These are phyloP conservation scores for Meloe dianella DNA, from an alignment of 2,888 invertebrate genomes.

Conservation along the genomic window DNA sequence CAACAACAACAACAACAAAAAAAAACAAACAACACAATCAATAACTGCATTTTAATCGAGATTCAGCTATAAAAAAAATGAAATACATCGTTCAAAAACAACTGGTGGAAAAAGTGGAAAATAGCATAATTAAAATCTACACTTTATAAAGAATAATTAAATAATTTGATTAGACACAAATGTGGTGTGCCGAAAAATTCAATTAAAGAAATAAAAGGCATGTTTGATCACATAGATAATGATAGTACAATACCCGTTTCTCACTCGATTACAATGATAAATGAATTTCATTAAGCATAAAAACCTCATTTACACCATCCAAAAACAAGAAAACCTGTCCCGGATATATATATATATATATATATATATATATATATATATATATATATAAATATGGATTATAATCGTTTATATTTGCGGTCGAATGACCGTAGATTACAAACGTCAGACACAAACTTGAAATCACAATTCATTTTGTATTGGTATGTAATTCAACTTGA, in stretches of 20 bases:
- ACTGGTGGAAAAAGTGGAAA: background rate
- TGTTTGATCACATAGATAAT: background rate
- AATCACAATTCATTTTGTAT: background rate
- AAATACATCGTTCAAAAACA: background rate
- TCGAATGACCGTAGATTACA: slow-evolving; percentile 7
- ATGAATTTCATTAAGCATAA: background rate
- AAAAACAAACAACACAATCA: too few relatives aligned
- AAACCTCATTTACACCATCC: slow-evolving; percentile 1
- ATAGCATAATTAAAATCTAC: background rate
- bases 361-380: too few relatives aligned
- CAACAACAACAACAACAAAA: too few relatives aligned
- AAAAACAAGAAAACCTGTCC: background rate
- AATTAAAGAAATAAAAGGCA: background rate
- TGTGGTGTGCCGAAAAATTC: too few relatives aligned
- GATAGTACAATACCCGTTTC: background rate
- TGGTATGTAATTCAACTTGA: background rate
- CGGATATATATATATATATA: background rate
- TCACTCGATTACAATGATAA: background rate
- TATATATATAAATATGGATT: background rate
- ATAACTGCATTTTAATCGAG: too few relatives aligned
- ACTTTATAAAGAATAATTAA: background rate
- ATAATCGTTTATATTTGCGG: background rate
- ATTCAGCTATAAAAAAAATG: background rate
- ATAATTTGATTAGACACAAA: background rate
- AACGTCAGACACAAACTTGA: background rate